These are phyloP conservation scores for Maniola jurtina DNA, from an alignment of 1,140 invertebrate species.

Conservation along the genomic window DNA sequence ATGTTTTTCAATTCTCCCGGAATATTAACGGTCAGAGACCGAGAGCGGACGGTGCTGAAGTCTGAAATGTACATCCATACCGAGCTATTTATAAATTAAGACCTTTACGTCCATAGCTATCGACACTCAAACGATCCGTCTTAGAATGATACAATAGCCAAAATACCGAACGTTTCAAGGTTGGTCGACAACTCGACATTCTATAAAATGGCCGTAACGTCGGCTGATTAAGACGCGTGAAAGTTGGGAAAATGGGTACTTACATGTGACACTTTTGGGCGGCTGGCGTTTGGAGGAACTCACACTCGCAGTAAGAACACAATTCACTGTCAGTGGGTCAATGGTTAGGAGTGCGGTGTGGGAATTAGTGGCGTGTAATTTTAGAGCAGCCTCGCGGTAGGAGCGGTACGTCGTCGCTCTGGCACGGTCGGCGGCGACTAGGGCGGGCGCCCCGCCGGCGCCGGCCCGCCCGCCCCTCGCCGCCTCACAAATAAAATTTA, in stretches of 20 bases:
- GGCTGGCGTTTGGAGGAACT: conserved; percentile 33
- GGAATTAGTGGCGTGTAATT: conserved; percentile 63
- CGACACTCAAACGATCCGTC: conserved; percentile 38
- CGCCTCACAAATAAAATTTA: conserved; percentile 75
- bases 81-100: conserved; percentile 42
- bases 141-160: conserved; percentile 54
- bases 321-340: conserved; percentile 64
- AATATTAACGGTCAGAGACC: conserved; percentile 43
- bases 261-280: conserved; percentile 31
- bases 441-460: conserved; percentile 64
- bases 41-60: conserved; percentile 19
- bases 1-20: conserved; percentile 47
- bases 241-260: conserved; percentile 40
- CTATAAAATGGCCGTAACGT: conserved; percentile 69
- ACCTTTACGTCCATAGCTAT: conserved; percentile 33
- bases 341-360: conserved; percentile 41
- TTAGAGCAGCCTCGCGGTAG: conserved; percentile 51
- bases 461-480: conserved; percentile 60
- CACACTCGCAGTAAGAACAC: conserved; percentile 47
- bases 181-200: conserved; percentile 51
- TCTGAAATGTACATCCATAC: conserved; percentile 27
- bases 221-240: conserved; percentile 49
- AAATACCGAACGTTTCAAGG: conserved; percentile 65
- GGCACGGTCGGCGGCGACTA: conserved; percentile 55
- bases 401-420: conserved; percentile 48